Conservation (phyloP, 2,113 vertebrate species). For the Menidia beryllina region DNA sequence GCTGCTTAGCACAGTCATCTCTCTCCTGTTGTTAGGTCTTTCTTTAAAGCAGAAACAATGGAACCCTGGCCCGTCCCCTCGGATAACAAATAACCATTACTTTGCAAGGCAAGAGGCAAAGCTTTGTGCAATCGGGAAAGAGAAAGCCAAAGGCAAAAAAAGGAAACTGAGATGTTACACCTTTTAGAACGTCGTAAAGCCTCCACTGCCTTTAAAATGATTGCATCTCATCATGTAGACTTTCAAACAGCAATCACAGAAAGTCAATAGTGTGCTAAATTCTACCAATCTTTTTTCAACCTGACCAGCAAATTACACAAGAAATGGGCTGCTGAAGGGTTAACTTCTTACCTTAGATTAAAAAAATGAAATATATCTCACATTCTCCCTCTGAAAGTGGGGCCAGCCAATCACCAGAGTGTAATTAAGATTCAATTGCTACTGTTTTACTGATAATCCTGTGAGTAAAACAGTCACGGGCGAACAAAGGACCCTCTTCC, state of each 20-base stretch:
- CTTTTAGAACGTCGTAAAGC: slow-evolving; percentile 6
- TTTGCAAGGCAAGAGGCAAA: slow-evolving; percentile 49
- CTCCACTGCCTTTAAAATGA: not conserved
- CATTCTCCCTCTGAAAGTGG: slow-evolving; percentile 23
- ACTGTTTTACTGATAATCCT: slow-evolving; percentile 72
- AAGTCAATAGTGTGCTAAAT: slow-evolving; percentile 26
- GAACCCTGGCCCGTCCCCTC: slow-evolving; percentile 55
- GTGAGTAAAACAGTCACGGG: slow-evolving; percentile 68
- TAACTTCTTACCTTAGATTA: slow-evolving; percentile 39
- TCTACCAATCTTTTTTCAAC: slow-evolving; percentile 30
- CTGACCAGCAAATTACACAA: slow-evolving; percentile 32
- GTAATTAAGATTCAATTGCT: slow-evolving; percentile 76
- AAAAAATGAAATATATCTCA: slow-evolving; percentile 56
- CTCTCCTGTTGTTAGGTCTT: slow-evolving; percentile 77
- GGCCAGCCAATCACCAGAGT: slow-evolving; percentile 59
- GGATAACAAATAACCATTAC: slow-evolving; percentile 73
- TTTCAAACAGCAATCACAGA: not conserved
- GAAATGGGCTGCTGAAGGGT: slow-evolving; percentile 24
- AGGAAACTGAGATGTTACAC: slow-evolving; percentile 9
- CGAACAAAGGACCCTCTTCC: slow-evolving; percentile 65
- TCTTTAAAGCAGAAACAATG: slow-evolving; percentile 75
- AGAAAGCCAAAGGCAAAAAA: slow-evolving; percentile 6
- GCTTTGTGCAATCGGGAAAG: slow-evolving; percentile 21
- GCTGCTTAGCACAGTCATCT: slow-evolving; percentile 59
- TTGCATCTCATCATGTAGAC: not conserved